Base-by-base conservation (phyloP, 2,888 invertebrate genomes). In the Petrolisthes manimaculis region DNA sequence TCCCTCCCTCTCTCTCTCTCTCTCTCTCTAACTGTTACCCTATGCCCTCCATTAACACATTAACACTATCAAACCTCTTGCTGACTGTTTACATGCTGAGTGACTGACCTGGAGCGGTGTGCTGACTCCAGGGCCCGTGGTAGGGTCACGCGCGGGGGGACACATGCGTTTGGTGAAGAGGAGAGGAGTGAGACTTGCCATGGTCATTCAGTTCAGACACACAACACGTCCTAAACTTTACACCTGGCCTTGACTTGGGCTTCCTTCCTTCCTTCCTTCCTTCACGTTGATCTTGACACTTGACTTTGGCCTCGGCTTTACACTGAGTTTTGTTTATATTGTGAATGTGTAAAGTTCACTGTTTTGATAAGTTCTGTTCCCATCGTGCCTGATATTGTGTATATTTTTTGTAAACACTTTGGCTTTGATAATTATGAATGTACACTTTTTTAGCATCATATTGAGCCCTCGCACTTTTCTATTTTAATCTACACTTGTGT, bases 161-260 rank as follows among this genome's bases (percentile, higher is more conserved):
- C 88, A 88, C 88, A 88, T 88, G 84, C 88, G 88, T 88, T 84
- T 84, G 75, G 88, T 88, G 84, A 88, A 88, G 84, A 88, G 88
- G 81, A 88, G 88, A 81, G 88, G 88, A 81, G 88, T 88, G 14
- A 88, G 88, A 67, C 88, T 88, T 3, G 88, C 84, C 88, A 88
- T 88, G 80, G 84, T 88, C 51, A 78, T 71, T 37, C 69, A 81
- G 61, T n/a, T 18, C 67, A 5, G 51, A 6, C 54, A 69, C 55
- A n/a, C 71, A 69, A 56, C 56, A 21, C 53, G 18, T 24, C 12
- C 37, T 12, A 37, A 0, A 37, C 37, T 8, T 37, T 14, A 8
- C 54, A 55, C n/a, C 54, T 21, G 56, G 18, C 61, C 75, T 74
- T 81, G 86, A 79, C 86, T 54, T 56, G 37, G 74, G 53, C 55